A percentile compares a stretch with the other conserved stretches of the same genome.
These are phyloP conservation scores for Ptilodon capucinus DNA, from an alignment of 2,888 invertebrate species.

Conservation along the genomic window DNA sequence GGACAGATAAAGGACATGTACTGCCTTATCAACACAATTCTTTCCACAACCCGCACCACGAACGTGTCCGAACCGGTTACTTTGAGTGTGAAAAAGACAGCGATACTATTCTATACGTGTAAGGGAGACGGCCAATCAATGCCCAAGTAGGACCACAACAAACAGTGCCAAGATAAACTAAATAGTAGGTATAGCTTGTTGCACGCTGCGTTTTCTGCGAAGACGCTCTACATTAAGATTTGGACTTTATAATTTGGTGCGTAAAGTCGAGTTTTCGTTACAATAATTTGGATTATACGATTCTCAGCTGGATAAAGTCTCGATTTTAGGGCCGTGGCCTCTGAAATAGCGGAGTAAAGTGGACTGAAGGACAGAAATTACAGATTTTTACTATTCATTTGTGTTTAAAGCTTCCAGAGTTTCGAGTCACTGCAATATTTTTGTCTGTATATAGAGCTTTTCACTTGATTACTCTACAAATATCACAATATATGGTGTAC, in stretches of 20 bases:
- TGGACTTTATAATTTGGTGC: slow-evolving; percentile 2
- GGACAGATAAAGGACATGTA: slow-evolving; percentile 30
- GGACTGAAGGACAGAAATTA: slow-evolving; percentile 17
- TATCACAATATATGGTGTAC: background rate
- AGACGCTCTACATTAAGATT: slow-evolving; percentile 16
- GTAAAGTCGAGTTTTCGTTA: slow-evolving; percentile 23
- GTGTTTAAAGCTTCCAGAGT: background rate
- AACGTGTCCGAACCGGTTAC: slow-evolving; percentile 62
- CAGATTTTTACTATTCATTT: background rate
- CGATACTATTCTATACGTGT: slow-evolving; percentile 25
- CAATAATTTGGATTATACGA: slow-evolving; percentile 13
- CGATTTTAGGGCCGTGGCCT: slow-evolving; percentile 41
- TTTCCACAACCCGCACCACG: slow-evolving; percentile 44
- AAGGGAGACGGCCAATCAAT: slow-evolving; percentile 41
- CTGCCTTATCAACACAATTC: slow-evolving; percentile 44
- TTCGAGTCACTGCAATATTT: background rate
- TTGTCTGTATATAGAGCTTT: background rate
- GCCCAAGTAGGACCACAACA: slow-evolving; percentile 58
- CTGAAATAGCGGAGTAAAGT: slow-evolving; percentile 36
- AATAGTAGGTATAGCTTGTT: slow-evolving; percentile 45
- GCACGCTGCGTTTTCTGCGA: slow-evolving; percentile 48
- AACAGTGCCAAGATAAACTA: slow-evolving; percentile 49
- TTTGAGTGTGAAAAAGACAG: slow-evolving; percentile 41
- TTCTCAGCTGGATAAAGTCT: slow-evolving; percentile 39
- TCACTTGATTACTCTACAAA: too few species aligned